A percentile compares a stretch with the other conserved stretches of the same genome.
Conservation (phyloP, 2,113 vertebrate species). For the Arvicanthis niloticus region DNA sequence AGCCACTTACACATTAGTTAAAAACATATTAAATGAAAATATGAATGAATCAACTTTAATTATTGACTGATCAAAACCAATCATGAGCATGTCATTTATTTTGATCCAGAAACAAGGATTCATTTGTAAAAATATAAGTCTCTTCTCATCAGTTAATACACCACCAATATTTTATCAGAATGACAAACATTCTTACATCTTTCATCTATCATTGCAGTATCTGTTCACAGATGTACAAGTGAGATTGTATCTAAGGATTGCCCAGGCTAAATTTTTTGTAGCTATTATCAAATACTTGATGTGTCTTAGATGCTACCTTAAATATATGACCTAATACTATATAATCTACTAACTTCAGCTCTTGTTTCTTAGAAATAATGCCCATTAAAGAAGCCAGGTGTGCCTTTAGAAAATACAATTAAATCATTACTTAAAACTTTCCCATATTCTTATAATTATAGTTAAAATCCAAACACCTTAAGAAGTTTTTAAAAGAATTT, state of each 20-base stretch:
- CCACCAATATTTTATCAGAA: background rate
- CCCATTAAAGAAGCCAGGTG: background rate
- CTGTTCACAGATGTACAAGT: background rate
- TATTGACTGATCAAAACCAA: background rate
- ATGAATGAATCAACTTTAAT: background rate
- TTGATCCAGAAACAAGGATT: background rate
- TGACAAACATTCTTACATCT: background rate
- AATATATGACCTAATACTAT: background rate
- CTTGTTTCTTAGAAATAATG: background rate
- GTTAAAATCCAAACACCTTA: background rate
- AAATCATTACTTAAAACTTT: background rate
- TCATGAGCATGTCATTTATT: background rate
- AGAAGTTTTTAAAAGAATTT: background rate
- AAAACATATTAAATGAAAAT: background rate
- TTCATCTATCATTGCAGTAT: too few species aligned
- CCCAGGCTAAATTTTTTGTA: background rate
- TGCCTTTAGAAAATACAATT: background rate
- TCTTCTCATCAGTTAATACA: background rate
- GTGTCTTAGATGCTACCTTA: rapidly evolving
- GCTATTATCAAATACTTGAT: background rate
- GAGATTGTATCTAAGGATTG: background rate
- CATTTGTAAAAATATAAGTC: background rate
- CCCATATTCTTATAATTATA: too few species aligned
- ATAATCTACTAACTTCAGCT: background rate
- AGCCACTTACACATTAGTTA: background rate